Evolutionary conservation across 2,113 vertebrate species (phyloP).

Genomic region (Prolemur simus): DNA sequence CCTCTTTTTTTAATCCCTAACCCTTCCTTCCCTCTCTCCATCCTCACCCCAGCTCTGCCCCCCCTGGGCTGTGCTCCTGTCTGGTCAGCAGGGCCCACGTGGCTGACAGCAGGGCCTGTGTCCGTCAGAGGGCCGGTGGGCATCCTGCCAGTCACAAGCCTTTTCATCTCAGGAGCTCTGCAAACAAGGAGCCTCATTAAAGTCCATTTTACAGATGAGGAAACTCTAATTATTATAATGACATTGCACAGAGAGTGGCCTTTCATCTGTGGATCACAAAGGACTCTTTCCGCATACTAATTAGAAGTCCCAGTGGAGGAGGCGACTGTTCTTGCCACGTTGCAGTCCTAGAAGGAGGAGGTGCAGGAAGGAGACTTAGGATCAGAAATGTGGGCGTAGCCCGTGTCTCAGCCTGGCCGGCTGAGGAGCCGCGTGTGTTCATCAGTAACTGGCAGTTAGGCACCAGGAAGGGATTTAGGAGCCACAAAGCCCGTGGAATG

Average conservation of each 20-base stretch:
- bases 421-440: fast-evolving
- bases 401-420: not conserved
- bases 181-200: constrained; percentile 14
- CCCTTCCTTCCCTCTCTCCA: not conserved
- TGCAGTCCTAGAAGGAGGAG: not conserved
- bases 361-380: fast-evolving
- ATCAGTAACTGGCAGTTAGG: not conserved
- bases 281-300: not conserved
- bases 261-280: constrained; percentile 30
- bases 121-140: not conserved
- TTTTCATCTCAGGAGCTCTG: constrained; percentile 23
- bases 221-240: not conserved
- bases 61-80: fast-evolving
- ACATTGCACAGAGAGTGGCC: not conserved
- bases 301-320: not conserved
- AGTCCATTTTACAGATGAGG: constrained; percentile 37
- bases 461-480: not conserved
- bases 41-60: not conserved
- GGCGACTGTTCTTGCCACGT: not conserved
- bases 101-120: not conserved
- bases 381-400: fast-evolving
- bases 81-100: not conserved
- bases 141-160: not conserved
- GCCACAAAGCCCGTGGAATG: not conserved
- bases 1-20: not conserved